Conservation (phyloP, 2,797 vertebrate species). For the Mareca strepera region DNA sequence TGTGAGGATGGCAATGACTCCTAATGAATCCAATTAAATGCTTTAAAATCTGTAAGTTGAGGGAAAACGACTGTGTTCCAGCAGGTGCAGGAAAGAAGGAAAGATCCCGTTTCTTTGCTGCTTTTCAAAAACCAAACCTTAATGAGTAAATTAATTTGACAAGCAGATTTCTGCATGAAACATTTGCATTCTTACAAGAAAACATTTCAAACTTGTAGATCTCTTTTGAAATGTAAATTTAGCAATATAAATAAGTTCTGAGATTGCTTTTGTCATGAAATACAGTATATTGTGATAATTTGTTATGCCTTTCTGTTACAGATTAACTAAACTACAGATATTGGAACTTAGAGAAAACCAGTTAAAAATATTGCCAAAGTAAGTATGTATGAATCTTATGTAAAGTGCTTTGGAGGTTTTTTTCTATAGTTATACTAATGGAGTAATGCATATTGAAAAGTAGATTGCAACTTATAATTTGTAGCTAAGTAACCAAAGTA, state of each 20-base stretch:
- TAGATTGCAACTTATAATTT: neutral
- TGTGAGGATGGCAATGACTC: neutral
- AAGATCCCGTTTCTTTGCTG: neutral
- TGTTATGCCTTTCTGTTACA: slow-evolving; percentile 75
- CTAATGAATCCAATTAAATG: neutral
- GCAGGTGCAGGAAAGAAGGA: neutral
- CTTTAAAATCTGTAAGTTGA: neutral
- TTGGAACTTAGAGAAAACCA: slow-evolving; percentile 98
- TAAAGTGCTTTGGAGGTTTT: neutral
- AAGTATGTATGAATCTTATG: slow-evolving; percentile 74
- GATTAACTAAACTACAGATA: slow-evolving; percentile 96
- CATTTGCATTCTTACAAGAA: neutral
- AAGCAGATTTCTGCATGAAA: neutral
- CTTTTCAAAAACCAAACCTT: neutral
- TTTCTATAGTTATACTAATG: neutral
- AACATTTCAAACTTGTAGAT: neutral
- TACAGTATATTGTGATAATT: neutral
- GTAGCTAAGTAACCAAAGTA: neutral
- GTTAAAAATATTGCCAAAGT: slow-evolving; percentile 99
- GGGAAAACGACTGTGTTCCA: neutral
- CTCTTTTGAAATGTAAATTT: neutral
- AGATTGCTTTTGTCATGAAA: neutral
- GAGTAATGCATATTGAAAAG: neutral
- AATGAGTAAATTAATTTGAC: neutral
- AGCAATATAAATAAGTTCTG: neutral